Percentiles rank a stretch among this genome's conserved stretches.
Evolutionary conservation across 2,797 vertebrate genomes (phyloP).

Genomic region (Hemitrygon akajei): DNA sequence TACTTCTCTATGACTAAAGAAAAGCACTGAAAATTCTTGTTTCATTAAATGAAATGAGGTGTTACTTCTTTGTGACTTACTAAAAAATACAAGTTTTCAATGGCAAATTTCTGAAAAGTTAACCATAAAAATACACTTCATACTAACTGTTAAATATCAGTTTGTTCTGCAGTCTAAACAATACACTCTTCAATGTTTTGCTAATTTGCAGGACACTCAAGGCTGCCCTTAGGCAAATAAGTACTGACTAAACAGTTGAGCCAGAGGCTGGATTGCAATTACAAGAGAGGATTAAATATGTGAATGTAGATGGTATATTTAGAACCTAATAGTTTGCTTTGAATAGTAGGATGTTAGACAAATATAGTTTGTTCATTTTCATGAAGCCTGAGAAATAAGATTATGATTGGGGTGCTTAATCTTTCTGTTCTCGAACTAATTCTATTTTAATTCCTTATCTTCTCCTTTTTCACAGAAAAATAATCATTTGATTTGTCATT

Average conservation of each 20-base stretch:
- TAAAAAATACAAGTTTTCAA: neutral
- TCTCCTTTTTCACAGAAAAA: neutral
- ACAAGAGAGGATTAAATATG: neutral
- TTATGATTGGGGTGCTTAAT: neutral
- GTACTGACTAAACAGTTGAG: neutral
- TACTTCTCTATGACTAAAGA: neutral
- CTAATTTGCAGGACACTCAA: neutral
- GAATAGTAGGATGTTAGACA: neutral
- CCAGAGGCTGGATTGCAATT: neutral
- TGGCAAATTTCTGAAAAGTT: neutral
- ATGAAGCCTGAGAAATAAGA: neutral
- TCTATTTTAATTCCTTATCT: neutral
- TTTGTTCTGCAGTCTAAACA: neutral
- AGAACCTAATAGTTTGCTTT: neutral
- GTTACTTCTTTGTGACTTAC: neutral
- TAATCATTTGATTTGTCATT: neutral
- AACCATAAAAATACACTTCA: neutral
- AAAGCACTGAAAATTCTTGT: neutral
- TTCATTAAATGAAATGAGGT: neutral
- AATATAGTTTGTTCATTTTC: neutral
- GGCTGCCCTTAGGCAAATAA: neutral
- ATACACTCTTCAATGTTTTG: neutral
- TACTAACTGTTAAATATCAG: neutral
- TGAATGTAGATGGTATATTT: neutral
- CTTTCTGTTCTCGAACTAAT: neutral